phyloP scores from a whole-genome alignment of 2,113 vertebrate species.

The Stercorarius parasiticus region DNA sequence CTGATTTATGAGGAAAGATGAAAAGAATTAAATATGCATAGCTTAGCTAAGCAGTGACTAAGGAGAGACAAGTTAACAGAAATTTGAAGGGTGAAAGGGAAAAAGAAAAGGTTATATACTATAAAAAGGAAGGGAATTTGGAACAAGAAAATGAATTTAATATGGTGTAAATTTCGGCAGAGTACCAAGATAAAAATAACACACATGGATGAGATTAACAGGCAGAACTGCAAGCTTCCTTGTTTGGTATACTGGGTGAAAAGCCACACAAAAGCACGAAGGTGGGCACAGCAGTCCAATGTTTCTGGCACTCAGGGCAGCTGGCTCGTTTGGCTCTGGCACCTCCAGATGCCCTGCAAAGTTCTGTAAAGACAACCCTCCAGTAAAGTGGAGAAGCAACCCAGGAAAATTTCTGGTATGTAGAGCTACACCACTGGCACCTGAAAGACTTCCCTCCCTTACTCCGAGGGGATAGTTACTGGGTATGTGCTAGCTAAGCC shows the following conservation, averaged over 20 bases:
- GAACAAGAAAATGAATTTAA: background rate
- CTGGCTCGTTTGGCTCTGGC: background rate
- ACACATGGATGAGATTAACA: background rate
- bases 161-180: background rate
- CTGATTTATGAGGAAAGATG: slow-evolving; percentile 52
- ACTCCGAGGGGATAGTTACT: fast-evolving
- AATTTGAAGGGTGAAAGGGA: background rate
- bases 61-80: slow-evolving; percentile 12
- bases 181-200: background rate
- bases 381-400: background rate
- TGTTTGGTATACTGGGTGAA: background rate
- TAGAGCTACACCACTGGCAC: background rate
- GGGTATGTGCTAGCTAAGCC: background rate
- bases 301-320: background rate
- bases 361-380: background rate
- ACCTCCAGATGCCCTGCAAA: background rate
- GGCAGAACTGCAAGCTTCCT: background rate
- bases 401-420: background rate
- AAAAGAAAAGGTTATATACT: background rate
- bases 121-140: background rate
- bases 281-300: fast-evolving
- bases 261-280: background rate
- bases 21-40: slow-evolving; percentile 59
- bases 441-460: background rate
- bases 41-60: slow-evolving; percentile 40